These are phyloP conservation scores for Perithous albicinctus DNA, from an alignment of 2,888 invertebrate genomes.

Conservation along the genomic window DNA sequence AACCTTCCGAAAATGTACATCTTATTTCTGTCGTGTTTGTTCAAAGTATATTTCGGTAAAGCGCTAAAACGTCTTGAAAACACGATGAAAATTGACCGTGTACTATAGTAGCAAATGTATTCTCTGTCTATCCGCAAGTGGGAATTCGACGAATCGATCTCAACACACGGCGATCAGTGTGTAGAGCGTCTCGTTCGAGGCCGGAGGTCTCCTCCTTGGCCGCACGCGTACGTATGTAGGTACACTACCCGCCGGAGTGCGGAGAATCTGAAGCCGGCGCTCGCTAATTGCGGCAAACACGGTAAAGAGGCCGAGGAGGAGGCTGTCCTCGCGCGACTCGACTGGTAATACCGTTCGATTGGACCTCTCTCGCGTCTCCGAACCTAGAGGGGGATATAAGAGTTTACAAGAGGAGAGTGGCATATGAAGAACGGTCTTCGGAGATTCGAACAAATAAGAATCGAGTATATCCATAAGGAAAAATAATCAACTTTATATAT, in stretches of 20 bases:
- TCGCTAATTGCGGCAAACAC: constrained; percentile 64
- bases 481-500: not conserved
- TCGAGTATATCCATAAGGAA: not conserved
- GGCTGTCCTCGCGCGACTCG: constrained; percentile 48
- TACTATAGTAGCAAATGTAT: constrained; percentile 21
- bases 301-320: constrained; percentile 60
- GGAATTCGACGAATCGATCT: constrained; percentile 60
- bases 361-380: constrained; percentile 35
- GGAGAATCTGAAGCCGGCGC: constrained; percentile 38
- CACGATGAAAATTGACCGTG: constrained; percentile 1
- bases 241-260: constrained; percentile 3
- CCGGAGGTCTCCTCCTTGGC: constrained; percentile 41
- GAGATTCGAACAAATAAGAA: not conserved
- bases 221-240: constrained; percentile 15
- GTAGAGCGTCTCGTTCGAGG: constrained; percentile 42
- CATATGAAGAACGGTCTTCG: not conserved
- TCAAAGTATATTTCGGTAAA: constrained; percentile 11
- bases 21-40: constrained; percentile 10
- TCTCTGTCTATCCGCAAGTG: not conserved
- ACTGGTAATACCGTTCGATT: constrained; percentile 56
- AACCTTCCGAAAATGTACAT: not conserved
- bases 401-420: constrained; percentile 13
- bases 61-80: constrained; percentile 23
- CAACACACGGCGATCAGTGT: constrained; percentile 36
- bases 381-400: constrained; percentile 19